Evolutionary conservation across 2,888 invertebrate genomes (phyloP).

Genomic region (Drosophila prostipennis): DNA sequence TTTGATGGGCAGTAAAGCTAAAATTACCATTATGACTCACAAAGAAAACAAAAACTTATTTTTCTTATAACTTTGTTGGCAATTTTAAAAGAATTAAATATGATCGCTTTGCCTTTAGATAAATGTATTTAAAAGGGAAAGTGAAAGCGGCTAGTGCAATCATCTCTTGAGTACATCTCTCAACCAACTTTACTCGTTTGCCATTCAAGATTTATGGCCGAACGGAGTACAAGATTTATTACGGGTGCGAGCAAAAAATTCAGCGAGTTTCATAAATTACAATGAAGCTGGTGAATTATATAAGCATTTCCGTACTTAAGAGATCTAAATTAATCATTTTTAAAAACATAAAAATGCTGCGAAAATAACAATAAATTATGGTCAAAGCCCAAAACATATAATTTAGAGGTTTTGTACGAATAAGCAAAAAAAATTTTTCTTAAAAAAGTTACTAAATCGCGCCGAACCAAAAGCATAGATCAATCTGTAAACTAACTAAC

Average conservation of each 20-base stretch:
- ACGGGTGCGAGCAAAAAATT: constrained; percentile 21
- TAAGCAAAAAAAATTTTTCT: no score
- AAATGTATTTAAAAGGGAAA: constrained; percentile 19
- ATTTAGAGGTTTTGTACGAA: not conserved
- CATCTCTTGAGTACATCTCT: constrained; percentile 25
- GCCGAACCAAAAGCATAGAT: not conserved
- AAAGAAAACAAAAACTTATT: not conserved
- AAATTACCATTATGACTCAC: not conserved
- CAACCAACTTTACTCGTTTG: constrained; percentile 25
- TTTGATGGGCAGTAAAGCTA: constrained; percentile 2
- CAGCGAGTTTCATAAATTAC: constrained; percentile 24
- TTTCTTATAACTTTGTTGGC: no score
- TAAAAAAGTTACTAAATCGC: no score
- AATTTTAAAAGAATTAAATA: not conserved
- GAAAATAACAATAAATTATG: constrained; percentile 2
- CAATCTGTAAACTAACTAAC: constrained; percentile 8
- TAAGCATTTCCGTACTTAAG: constrained; percentile 7
- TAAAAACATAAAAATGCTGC: not conserved
- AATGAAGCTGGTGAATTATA: constrained; percentile 10
- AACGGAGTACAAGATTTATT: constrained; percentile 30
- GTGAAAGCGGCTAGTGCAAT: constrained; percentile 21
- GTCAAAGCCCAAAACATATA: not conserved
- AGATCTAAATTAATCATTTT: constrained; percentile 2
- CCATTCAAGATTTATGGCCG: constrained; percentile 22
- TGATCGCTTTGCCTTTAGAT: not conserved